Evolutionary conservation across 2,113 vertebrate species (phyloP).

Genomic region (Phalacrocorax brasilianus): DNA sequence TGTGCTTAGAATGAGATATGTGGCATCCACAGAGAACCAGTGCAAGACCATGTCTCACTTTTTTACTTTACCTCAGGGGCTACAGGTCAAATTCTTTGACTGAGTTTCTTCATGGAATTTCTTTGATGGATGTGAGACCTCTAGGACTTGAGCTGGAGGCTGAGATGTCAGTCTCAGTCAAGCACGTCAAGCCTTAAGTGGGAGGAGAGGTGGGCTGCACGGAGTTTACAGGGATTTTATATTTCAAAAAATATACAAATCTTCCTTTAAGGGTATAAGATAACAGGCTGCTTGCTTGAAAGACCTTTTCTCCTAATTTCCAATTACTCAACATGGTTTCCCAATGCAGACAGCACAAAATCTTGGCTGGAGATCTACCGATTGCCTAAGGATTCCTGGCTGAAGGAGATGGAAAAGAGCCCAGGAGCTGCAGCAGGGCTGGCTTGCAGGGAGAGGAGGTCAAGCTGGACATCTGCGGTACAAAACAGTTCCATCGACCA

Average conservation of each 20-base stretch:
- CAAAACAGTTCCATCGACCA: background rate
- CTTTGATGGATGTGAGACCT: background rate
- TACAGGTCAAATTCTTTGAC: background rate
- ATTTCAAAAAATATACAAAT: background rate
- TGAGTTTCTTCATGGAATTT: background rate
- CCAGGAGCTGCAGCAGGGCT: background rate
- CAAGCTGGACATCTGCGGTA: conserved; percentile 30
- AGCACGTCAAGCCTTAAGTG: background rate
- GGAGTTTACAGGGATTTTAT: background rate
- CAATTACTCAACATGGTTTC: conserved; percentile 46
- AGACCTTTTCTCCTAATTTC: conserved; percentile 14
- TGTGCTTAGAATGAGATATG: background rate
- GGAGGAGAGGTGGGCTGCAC: background rate
- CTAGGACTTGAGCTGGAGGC: background rate
- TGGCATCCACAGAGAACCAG: background rate
- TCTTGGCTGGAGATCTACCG: conserved; percentile 84
- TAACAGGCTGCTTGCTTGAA: background rate
- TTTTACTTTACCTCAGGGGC: background rate
- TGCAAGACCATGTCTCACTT: background rate
- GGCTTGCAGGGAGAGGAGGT: background rate
- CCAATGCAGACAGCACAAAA: conserved; percentile 73
- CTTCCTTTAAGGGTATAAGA: background rate
- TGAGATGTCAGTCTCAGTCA: background rate
- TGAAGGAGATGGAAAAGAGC: conserved; percentile 72
- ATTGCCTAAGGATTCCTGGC: conserved; percentile 83